A percentile compares a stretch with the other conserved stretches of the same genome.
Evolutionary conservation across 2,797 vertebrate genomes (phyloP).

Genomic region (Onychomys leucogaster): DNA sequence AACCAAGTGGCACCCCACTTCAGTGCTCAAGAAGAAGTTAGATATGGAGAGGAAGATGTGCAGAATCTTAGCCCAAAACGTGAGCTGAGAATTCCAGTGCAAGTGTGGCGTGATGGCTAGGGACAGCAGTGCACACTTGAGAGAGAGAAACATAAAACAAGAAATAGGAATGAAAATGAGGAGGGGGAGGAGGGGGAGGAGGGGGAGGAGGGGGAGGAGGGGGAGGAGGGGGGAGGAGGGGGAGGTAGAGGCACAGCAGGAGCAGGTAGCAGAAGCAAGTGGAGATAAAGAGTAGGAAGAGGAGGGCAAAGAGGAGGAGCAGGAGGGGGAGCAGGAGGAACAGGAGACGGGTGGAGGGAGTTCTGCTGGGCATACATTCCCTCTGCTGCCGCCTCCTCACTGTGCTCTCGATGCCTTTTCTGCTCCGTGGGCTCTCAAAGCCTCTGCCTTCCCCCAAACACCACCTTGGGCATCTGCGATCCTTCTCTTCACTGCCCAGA

Average conservation of each 20-base stretch:
- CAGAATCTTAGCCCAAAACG: not conserved
- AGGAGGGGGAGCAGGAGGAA: not conserved
- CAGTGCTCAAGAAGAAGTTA: no score
- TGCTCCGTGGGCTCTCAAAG: no score
- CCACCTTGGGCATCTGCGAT: not conserved
- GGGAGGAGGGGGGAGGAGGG: rapidly evolving
- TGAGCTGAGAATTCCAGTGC: not conserved
- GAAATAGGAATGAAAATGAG: not conserved
- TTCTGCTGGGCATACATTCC: not conserved
- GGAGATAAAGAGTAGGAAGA: not conserved
- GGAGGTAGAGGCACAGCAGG: not conserved
- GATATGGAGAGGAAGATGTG: not conserved
- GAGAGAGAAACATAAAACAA: not conserved
- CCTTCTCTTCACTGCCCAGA: not conserved
- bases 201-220: not conserved
- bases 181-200: not conserved
- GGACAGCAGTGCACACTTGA: no score
- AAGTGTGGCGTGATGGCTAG: no score
- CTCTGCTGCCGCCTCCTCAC: no score
- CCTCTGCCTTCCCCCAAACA: no score
- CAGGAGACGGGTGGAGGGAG: not conserved
- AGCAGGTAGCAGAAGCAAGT: no score
- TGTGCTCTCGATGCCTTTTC: not conserved
- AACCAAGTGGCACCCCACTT: no score
- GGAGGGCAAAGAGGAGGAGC: not conserved